Percentiles rank a stretch among this genome's conserved stretches.
phyloP scores from a whole-genome alignment of 2,888 invertebrate genomes.

The Panopea generosa region DNA sequence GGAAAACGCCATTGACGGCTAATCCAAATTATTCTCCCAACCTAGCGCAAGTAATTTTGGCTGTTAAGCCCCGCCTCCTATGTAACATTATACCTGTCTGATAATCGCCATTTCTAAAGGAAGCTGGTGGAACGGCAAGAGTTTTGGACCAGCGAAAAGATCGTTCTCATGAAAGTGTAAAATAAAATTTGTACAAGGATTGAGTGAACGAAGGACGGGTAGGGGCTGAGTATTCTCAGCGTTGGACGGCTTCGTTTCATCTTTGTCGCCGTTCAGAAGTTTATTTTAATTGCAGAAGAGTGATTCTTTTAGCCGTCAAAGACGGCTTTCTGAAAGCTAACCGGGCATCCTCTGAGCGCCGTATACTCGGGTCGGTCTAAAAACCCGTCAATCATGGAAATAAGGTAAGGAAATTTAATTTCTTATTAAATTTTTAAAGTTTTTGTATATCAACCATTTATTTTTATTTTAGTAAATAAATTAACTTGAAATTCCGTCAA shows the following conservation, averaged over 20 bases:
- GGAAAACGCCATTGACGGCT: no score
- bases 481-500: conserved; percentile 3
- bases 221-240: conserved; percentile 59
- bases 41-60: conserved; percentile 4
- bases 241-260: conserved; percentile 16
- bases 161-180: conserved; percentile 44
- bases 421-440: not conserved
- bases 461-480: no score
- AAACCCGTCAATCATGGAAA: conserved; percentile 36
- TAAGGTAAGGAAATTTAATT: conserved; percentile 31
- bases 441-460: no score
- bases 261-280: not conserved
- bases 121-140: conserved; percentile 38
- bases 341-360: not conserved
- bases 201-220: conserved; percentile 3
- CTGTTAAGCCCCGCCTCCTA: conserved; percentile 52
- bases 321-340: conserved; percentile 15
- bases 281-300: conserved; percentile 5
- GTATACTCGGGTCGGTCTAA: not conserved
- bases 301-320: conserved; percentile 12
- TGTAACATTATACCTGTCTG: conserved; percentile 55
- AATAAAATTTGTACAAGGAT: not conserved
- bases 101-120: conserved; percentile 55
- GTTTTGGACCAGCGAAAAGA: conserved; percentile 25
- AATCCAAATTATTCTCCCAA: conserved; percentile 14